Conservation (phyloP, 2,113 vertebrate genomes). For the Apeltes quadracus region DNA sequence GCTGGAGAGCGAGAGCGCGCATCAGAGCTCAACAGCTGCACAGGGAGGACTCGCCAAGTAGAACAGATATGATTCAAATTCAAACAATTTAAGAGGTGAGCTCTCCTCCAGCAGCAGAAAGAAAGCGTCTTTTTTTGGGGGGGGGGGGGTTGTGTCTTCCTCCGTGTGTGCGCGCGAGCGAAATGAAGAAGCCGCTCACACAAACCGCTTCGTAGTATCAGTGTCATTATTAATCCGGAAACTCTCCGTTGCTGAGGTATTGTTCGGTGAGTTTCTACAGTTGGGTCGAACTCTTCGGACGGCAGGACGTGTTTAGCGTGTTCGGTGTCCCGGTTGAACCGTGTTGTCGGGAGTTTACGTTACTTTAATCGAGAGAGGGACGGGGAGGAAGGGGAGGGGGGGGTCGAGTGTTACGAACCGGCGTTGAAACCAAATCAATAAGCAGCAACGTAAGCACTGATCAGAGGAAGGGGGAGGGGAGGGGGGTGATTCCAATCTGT, state of each 20-base stretch:
- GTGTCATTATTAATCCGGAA: conserved; percentile 67
- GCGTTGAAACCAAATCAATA: background rate
- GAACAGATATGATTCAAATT: conserved; percentile 67
- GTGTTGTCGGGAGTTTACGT: background rate
- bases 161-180: background rate
- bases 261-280: conserved; percentile 77
- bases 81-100: conserved; percentile 72
- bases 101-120: conserved; percentile 5
- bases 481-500: background rate
- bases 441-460: background rate
- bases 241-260: conserved; percentile 68
- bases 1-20: conserved; percentile 56
- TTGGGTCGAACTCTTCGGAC: conserved; percentile 33
- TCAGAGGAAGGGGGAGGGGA: background rate
- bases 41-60: conserved; percentile 73
- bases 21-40: conserved; percentile 81
- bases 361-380: background rate
- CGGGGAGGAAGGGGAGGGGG: background rate
- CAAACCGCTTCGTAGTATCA: conserved; percentile 23
- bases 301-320: background rate
- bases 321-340: background rate
- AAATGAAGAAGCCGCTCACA: conserved; percentile 40
- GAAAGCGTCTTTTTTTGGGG: background rate
- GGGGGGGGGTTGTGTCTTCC: no score
- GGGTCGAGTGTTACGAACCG: background rate